Evolutionary conservation across 2,797 vertebrate genomes (phyloP).

Genomic region (Xenopus petersii): DNA sequence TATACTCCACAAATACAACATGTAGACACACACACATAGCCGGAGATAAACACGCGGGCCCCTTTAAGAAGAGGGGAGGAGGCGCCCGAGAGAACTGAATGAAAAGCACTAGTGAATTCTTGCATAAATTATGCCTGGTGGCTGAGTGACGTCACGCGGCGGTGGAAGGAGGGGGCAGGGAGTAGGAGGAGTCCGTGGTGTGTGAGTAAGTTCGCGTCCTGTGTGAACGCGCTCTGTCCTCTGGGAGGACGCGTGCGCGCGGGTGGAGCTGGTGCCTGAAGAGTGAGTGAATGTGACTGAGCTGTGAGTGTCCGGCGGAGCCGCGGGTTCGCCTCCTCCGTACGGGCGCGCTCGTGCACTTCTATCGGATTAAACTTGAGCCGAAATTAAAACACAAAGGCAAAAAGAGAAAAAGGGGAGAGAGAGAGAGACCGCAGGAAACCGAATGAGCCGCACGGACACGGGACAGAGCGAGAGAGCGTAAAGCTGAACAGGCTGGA

Average conservation of each 20-base stretch:
- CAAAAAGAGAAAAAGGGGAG: conserved; percentile 58
- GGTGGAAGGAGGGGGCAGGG: conserved; percentile 52
- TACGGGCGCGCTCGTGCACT: conserved; percentile 86
- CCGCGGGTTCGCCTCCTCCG: conserved; percentile 57
- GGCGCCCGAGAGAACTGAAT: conserved; percentile 30
- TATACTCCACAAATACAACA: too few species aligned
- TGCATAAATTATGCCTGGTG: conserved; percentile 74
- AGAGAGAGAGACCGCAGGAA: conserved; percentile 33
- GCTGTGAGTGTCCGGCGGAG: conserved; percentile 63
- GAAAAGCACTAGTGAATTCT: conserved; percentile 57
- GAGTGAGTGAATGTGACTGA: conserved; percentile 73
- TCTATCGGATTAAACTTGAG: conserved; percentile 96
- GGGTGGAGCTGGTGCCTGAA: conserved; percentile 72
- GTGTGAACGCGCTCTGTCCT: conserved; percentile 69
- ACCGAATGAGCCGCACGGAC: conserved; percentile 14
- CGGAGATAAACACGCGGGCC: background rate
- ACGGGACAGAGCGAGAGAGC: conserved; percentile 51
- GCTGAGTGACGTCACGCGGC: conserved; percentile 56
- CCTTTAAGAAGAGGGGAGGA: conserved; percentile 35
- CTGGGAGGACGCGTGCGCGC: conserved; percentile 74
- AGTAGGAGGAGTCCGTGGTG: conserved; percentile 53
- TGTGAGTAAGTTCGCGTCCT: conserved; percentile 51
- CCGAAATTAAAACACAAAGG: conserved; percentile 92
- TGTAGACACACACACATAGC: too few species aligned
- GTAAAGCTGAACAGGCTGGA: conserved; percentile 15